phyloP scores from a whole-genome alignment of 1,140 invertebrate genomes.

The Lasioglossum baleicum region DNA sequence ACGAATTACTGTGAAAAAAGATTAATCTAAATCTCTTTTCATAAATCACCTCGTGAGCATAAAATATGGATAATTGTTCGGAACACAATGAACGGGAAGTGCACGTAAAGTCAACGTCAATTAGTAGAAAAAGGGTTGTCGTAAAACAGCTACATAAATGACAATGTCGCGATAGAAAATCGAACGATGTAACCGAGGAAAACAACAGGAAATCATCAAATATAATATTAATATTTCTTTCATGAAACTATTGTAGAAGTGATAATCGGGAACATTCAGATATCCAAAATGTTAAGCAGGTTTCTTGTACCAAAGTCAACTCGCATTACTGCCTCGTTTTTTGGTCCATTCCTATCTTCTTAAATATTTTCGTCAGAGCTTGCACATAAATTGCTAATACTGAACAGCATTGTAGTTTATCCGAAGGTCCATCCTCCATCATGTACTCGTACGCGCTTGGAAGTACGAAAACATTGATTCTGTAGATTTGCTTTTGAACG shows the following conservation, averaged over 20 bases:
- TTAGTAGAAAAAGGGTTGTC: background rate
- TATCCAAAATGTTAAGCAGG: background rate
- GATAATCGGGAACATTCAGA: background rate
- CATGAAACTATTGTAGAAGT: background rate
- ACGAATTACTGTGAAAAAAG: background rate
- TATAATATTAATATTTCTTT: background rate
- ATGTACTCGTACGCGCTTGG: slow-evolving; percentile 33
- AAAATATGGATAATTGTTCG: background rate
- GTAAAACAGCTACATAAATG: background rate
- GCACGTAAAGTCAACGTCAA: background rate
- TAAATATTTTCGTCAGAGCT: slow-evolving; percentile 37
- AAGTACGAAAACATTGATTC: slow-evolving; percentile 27
- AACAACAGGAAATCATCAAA: background rate
- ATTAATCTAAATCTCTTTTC: no score
- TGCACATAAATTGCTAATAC: slow-evolving; percentile 31
- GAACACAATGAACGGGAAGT: background rate
- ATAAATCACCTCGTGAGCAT: no score
- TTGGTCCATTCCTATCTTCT: slow-evolving; percentile 47
- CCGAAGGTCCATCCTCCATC: slow-evolving; percentile 26
- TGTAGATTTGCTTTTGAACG: background rate
- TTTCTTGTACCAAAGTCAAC: slow-evolving; percentile 5
- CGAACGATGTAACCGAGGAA: background rate
- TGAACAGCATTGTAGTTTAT: slow-evolving; percentile 8
- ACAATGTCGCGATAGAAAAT: background rate
- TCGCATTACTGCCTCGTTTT: slow-evolving; percentile 1